Percentiles rank a stretch among this genome's conserved stretches.
phyloP scores from a whole-genome alignment of 2,113 vertebrate species.

The Pica pica region DNA sequence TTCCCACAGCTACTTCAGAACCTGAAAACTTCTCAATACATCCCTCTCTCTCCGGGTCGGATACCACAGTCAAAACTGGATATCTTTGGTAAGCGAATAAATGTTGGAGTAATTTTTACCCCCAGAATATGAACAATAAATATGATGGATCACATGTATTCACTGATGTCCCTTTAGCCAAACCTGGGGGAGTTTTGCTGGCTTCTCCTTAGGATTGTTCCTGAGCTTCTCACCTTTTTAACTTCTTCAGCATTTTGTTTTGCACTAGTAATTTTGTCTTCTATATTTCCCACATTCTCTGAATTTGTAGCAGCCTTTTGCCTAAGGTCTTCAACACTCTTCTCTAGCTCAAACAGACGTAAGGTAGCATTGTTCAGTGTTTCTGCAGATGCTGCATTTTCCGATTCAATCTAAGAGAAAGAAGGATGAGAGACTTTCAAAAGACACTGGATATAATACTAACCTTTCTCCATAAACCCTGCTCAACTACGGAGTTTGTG shows the following conservation, averaged over 20 bases:
- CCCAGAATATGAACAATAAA: background rate
- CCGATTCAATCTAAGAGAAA: slow-evolving; percentile 83
- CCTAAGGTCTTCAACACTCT: slow-evolving; percentile 78
- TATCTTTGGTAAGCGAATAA: background rate
- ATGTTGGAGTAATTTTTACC: background rate
- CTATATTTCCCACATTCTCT: slow-evolving; percentile 69
- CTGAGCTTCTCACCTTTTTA: slow-evolving; percentile 75
- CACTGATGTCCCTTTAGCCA: background rate
- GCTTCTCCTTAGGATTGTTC: background rate
- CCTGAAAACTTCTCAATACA: background rate
- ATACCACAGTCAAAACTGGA: background rate
- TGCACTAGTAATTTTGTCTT: slow-evolving; percentile 70
- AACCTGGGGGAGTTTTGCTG: background rate
- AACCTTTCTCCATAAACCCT: background rate
- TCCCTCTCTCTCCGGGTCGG: background rate
- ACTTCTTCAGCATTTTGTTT: slow-evolving; percentile 76
- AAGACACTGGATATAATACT: background rate
- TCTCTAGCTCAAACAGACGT: slow-evolving; percentile 83
- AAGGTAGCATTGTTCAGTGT: slow-evolving; percentile 84
- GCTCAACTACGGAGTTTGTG: background rate
- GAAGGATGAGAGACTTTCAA: background rate
- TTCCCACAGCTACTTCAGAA: background rate
- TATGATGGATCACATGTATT: background rate
- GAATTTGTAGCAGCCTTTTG: slow-evolving; percentile 77
- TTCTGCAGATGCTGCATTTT: slow-evolving; percentile 86